Percentiles rank a stretch among this genome's conserved stretches.
phyloP scores from a whole-genome alignment of 1,140 invertebrate species.

The Manduca sexta region DNA sequence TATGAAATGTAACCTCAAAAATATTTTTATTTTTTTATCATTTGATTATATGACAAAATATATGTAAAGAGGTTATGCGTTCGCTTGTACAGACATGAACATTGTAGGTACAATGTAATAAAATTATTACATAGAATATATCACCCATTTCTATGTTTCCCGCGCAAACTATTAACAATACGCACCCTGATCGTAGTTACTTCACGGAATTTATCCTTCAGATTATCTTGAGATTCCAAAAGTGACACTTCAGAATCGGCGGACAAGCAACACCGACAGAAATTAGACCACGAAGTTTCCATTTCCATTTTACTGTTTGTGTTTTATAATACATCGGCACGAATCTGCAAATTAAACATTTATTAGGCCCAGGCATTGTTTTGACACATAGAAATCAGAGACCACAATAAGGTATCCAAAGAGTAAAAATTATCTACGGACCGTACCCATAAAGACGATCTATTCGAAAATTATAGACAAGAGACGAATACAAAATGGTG shows the following conservation, averaged over 20 bases:
- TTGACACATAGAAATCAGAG: conserved; percentile 59
- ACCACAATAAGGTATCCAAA: conserved; percentile 62
- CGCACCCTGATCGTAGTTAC: conserved; percentile 57
- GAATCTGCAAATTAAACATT: conserved; percentile 50
- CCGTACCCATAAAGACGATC: conserved; percentile 67
- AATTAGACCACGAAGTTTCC: conserved; percentile 57
- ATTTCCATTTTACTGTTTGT: conserved; percentile 38
- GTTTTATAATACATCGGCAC: conserved; percentile 44
- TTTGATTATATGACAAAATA: too few relatives aligned
- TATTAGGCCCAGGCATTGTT: conserved; percentile 43
- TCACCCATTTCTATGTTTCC: too few relatives aligned
- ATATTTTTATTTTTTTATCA: too few relatives aligned
- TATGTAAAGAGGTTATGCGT: too few relatives aligned
- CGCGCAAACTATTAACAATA: too few relatives aligned
- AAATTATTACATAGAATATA: too few relatives aligned
- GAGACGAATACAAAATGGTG: conserved; percentile 55
- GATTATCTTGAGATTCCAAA: conserved; percentile 42
- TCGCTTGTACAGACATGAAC: too few relatives aligned
- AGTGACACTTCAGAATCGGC: conserved; percentile 54
- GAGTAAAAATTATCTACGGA: conserved; percentile 73
- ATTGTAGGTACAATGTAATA: too few relatives aligned
- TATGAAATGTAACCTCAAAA: too few relatives aligned
- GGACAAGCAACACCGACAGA: conserved; percentile 63
- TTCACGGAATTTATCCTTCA: conserved; percentile 56
- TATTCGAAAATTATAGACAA: conserved; percentile 69